Percentiles rank a stretch among this genome's conserved stretches.
Conservation (phyloP, 2,888 invertebrate genomes). For the Euphydryas editha region DNA sequence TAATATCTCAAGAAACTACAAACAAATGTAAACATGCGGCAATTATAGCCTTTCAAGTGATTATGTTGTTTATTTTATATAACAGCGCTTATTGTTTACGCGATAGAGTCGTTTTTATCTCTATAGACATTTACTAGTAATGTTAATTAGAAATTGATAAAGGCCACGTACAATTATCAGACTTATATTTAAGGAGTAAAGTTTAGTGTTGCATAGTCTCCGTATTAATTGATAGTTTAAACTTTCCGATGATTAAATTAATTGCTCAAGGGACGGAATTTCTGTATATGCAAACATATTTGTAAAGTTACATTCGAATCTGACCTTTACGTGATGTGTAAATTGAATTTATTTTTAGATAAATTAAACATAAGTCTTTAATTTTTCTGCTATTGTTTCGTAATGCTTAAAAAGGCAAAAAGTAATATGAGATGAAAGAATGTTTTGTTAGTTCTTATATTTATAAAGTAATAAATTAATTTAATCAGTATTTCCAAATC, state of each 20-base stretch:
- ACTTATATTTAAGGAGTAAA: not conserved
- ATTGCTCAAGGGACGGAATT: slow-evolving; percentile 17
- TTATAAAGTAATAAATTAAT: too few species aligned
- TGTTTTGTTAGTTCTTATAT: too few species aligned
- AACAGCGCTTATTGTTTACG: slow-evolving; percentile 5
- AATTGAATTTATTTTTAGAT: not conserved
- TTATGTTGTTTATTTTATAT: slow-evolving; percentile 11
- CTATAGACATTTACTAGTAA: not conserved
- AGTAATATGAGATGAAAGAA: not conserved
- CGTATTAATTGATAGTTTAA: slow-evolving; percentile 23
- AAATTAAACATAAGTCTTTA: not conserved
- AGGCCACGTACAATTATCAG: not conserved
- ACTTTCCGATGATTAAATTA: slow-evolving; percentile 26
- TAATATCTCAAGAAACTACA: slow-evolving; percentile 5
- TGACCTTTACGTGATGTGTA: not conserved
- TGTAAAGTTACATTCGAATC: slow-evolving; percentile 2
- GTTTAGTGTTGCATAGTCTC: not conserved
- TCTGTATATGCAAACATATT: not conserved
- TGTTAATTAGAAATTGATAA: slow-evolving; percentile 5
- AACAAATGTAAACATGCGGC: not conserved
- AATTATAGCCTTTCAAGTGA: slow-evolving; percentile 16
- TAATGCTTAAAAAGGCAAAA: not conserved
- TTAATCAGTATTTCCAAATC: too few species aligned
- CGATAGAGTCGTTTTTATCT: slow-evolving; percentile 5
- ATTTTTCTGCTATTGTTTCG: not conserved